Percentiles rank a stretch among this genome's conserved stretches.
Evolutionary conservation across 1,140 invertebrate genomes (phyloP).

Genomic region (Agraylea sexmaculata): DNA sequence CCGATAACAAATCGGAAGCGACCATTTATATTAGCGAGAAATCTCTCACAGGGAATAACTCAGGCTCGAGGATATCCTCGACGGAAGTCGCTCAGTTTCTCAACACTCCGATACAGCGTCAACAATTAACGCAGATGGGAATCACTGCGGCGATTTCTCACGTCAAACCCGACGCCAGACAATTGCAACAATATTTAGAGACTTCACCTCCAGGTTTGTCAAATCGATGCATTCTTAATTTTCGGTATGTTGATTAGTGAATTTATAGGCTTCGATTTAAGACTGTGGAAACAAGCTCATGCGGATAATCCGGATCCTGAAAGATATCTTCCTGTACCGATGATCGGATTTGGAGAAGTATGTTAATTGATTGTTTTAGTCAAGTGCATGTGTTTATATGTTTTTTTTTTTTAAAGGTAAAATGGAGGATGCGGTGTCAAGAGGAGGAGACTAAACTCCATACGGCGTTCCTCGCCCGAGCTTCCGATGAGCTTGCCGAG

Average conservation of each 20-base stretch:
- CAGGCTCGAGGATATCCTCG: conserved; percentile 57
- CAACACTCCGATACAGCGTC: conserved; percentile 53
- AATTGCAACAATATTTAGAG: conserved; percentile 80
- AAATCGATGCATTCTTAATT: conserved; percentile 1
- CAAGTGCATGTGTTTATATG: too few species aligned
- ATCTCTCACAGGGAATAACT: conserved; percentile 44
- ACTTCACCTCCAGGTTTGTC: conserved; percentile 64
- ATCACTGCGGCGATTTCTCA: conserved; percentile 49
- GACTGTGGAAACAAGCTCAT: conserved; percentile 83
- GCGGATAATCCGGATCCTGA: conserved; percentile 84
- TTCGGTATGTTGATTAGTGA: conserved; percentile 14
- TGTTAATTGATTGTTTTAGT: too few species aligned
- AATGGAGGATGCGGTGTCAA: conserved; percentile 71
- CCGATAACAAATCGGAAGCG: conserved; percentile 54
- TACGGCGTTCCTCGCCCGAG: conserved; percentile 58
- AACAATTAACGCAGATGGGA: conserved; percentile 55
- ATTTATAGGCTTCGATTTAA: conserved; percentile 57
- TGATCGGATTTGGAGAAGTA: conserved; percentile 71
- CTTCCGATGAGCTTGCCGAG: conserved; percentile 62
- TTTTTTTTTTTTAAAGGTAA: conserved; percentile 51
- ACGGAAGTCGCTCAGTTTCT: conserved; percentile 59
- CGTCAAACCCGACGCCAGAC: conserved; percentile 54
- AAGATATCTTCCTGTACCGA: conserved; percentile 81
- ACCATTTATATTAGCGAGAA: conserved; percentile 72
- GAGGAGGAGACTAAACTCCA: conserved; percentile 72